phyloP scores from a whole-genome alignment of 2,113 vertebrate species.

The Odontesthes bonariensis region DNA sequence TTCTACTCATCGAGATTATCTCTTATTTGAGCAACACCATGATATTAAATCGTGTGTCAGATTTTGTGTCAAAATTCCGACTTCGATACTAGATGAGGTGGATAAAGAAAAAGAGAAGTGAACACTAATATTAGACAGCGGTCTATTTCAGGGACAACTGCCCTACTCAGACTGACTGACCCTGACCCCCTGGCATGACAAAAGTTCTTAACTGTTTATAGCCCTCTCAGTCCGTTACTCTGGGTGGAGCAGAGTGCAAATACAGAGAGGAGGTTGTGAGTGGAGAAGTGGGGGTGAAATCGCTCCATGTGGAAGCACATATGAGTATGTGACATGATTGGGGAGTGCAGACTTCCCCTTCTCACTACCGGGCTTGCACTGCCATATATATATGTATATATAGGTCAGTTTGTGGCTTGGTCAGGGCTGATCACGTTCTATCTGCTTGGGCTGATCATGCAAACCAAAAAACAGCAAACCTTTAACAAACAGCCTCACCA shows the following conservation, averaged over 20 bases:
- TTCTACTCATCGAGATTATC: not conserved
- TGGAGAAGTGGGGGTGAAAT: conserved; percentile 32
- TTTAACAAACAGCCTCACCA: conserved; percentile 24
- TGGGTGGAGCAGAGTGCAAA: conserved; percentile 27
- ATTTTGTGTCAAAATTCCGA: not conserved
- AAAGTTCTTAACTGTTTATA: conserved; percentile 25
- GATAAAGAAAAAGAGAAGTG: conserved; percentile 29
- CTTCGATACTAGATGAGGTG: not conserved
- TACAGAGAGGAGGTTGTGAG: conserved; percentile 6
- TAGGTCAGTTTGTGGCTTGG: conserved; percentile 22
- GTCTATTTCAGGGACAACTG: conserved; percentile 25
- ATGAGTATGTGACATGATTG: conserved; percentile 42
- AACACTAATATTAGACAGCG: conserved; percentile 35
- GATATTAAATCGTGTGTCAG: not conserved
- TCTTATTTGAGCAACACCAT: not conserved
- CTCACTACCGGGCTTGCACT: conserved; percentile 25
- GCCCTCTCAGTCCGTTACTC: conserved; percentile 5
- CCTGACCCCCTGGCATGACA: conserved; percentile 12
- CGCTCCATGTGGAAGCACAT: conserved; percentile 27
- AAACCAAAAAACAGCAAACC: conserved; percentile 10
- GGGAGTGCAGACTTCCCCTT: conserved; percentile 28
- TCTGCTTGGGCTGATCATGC: not conserved
- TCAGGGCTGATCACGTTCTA: conserved; percentile 2
- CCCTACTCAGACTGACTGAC: conserved; percentile 9
- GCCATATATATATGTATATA: conserved; percentile 19